phyloP scores from a whole-genome alignment of 2,797 vertebrate species.

The Microcaecilia unicolor region DNA sequence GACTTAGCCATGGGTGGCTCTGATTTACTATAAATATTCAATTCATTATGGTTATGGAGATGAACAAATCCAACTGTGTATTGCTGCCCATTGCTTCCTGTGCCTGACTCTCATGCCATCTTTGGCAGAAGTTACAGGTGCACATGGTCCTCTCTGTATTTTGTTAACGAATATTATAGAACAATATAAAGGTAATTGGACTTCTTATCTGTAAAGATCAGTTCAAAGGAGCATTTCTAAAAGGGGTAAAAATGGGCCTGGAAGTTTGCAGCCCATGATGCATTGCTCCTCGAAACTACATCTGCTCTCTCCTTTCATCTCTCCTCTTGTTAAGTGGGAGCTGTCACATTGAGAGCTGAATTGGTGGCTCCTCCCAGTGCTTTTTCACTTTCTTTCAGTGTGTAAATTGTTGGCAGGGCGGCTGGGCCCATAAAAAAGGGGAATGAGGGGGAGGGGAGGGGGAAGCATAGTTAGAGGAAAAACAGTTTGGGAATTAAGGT shows the following conservation, averaged over 20 bases:
- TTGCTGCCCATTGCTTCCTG: conserved; percentile 10
- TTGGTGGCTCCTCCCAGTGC: conserved; percentile 75
- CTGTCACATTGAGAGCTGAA: conserved; percentile 96
- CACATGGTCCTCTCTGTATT: too few species aligned
- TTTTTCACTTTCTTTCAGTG: conserved; percentile 70
- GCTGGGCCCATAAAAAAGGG: conserved; percentile 83
- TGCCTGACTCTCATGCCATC: conserved; percentile 18
- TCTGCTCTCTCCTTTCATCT: conserved; percentile 97
- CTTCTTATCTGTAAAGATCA: conserved; percentile 29
- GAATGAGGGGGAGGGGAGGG: conserved; percentile 71
- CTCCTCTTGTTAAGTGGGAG: conserved; percentile 90
- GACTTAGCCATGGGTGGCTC: conserved; percentile 34
- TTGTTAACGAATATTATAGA: conserved; percentile 24
- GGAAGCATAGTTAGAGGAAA: conserved; percentile 91
- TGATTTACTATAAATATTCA: conserved; percentile 41
- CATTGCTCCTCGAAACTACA: conserved; percentile 91
- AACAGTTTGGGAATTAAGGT: conserved; percentile 99
- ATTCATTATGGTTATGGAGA: conserved; percentile 31
- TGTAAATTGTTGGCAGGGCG: conserved; percentile 91
- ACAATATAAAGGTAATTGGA: conserved; percentile 12
- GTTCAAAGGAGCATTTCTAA: background rate
- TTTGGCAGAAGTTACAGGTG: conserved; percentile 35
- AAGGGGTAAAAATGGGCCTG: conserved; percentile 34
- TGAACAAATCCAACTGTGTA: conserved; percentile 24
- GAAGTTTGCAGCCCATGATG: conserved; percentile 87